Conservation (phyloP, 2,113 vertebrate genomes). For the Hypanus sabinus region DNA sequence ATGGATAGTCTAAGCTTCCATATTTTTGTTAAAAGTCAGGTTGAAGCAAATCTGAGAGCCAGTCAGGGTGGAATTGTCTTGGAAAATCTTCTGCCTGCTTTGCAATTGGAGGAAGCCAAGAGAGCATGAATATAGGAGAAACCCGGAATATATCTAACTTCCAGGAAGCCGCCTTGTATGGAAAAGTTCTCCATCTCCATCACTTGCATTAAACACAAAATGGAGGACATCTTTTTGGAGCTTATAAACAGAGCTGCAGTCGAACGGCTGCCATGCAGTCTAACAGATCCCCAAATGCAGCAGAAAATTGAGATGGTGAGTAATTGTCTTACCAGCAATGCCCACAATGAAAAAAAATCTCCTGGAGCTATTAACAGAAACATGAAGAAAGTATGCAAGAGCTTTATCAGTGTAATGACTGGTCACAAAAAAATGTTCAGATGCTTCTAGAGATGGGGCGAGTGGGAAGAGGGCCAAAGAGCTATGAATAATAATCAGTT, state of each 20-base stretch:
- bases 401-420: neutral
- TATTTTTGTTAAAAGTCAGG: neutral
- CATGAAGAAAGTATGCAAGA: neutral
- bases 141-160: neutral
- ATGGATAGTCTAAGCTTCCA: neutral
- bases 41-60: neutral
- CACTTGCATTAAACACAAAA: neutral
- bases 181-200: neutral
- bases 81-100: neutral
- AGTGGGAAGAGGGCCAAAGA: neutral
- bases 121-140: no score
- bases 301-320: no score
- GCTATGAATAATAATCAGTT: no score
- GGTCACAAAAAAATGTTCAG: no score
- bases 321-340: no score
- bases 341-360: neutral
- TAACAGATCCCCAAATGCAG: no score
- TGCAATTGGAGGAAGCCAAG: neutral
- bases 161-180: no score
- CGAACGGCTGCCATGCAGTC: no score
- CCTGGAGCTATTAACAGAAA: neutral
- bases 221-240: neutral
- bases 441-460: neutral
- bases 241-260: neutral
- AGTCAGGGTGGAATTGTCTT: neutral